Base-by-base conservation (phyloP, 2,797 vertebrate genomes). In the Sciurus vulgaris region DNA sequence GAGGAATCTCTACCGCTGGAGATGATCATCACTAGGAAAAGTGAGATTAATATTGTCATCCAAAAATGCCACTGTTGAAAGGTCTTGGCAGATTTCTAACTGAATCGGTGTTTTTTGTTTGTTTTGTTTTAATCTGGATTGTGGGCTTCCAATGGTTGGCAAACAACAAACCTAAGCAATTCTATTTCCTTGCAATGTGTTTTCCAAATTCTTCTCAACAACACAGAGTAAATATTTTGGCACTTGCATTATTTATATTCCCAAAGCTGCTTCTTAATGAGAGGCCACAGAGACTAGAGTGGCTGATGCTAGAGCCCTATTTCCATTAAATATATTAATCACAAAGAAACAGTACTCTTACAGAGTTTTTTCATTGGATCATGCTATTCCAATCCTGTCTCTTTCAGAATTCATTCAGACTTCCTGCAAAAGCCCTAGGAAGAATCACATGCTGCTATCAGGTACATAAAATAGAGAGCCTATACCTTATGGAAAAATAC, bases 1-100 rank as follows among this genome's bases (percentile, higher is more conserved):
- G 3, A 72, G 22, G 9, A 73, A 44, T 59, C 15, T 78, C 44
- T n/a, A 24, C 87, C 17, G 82, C 17, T 51, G 13, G 47, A 92
- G 38, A 87, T 28, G 38, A 89, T 35, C 20, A 35, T 70, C 38
- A 41, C 63, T 82, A 74, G 63, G 61, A 86, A 91, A 97, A 63
- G 70, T 33, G 17, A 54, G 26, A 82, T 47, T 82, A 92, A 93
- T 63, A 13, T 20, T 7, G 11, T 61, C 63, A 49, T 61, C 56
- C 69, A 26, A 74, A 85, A 94, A 59, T 70, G 67, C 28, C 86
- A 86, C 35, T 96, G 44, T 51, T 85, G 69, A 94, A 91, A 91
- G 44, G 35, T 17, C 44, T 0, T 73, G 56, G 61, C 67, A 84
- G 61, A 82, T 78, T 93, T 56, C 93, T 90, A 79, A 92, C 33